phyloP scores from a whole-genome alignment of 1,140 invertebrate genomes.

The Chironomus tepperi region DNA sequence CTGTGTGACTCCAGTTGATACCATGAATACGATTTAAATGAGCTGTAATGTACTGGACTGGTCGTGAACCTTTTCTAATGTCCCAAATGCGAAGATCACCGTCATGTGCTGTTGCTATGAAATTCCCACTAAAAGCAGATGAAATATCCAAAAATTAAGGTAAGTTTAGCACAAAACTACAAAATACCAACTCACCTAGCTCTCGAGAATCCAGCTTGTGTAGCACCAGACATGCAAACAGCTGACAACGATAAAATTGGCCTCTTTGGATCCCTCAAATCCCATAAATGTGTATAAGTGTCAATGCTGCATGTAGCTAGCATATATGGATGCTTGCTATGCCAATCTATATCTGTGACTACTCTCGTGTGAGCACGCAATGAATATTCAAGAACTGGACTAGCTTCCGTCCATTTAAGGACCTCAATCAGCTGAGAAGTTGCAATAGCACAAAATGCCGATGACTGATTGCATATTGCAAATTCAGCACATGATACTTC shows the following conservation, averaged over 20 bases:
- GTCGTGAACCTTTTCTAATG: slow-evolving; percentile 74
- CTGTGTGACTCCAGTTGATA: slow-evolving; percentile 83
- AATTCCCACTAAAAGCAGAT: slow-evolving; percentile 48
- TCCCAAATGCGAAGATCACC: slow-evolving; percentile 95
- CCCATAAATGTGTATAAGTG: slow-evolving; percentile 89
- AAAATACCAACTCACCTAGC: too few relatives aligned
- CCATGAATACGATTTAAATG: slow-evolving; percentile 86
- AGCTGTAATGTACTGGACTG: slow-evolving; percentile 86
- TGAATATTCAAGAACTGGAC: slow-evolving; percentile 60
- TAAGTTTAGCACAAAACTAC: slow-evolving; percentile 52
- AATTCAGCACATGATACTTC: slow-evolving; percentile 87
- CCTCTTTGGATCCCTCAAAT: slow-evolving; percentile 73
- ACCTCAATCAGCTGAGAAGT: slow-evolving; percentile 79
- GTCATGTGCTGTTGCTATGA: slow-evolving; percentile 88
- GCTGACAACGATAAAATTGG: slow-evolving; percentile 73
- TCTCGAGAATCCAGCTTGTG: background rate
- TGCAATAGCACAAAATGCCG: slow-evolving; percentile 79
- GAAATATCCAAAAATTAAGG: slow-evolving; percentile 79
- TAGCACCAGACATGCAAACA: slow-evolving; percentile 62
- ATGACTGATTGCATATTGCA: slow-evolving; percentile 70
- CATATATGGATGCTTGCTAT: slow-evolving; percentile 76
- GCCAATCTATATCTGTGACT: slow-evolving; percentile 90
- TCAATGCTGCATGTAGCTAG: slow-evolving; percentile 90
- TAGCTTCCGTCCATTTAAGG: slow-evolving; percentile 58
- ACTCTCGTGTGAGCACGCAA: slow-evolving; percentile 77